These are phyloP conservation scores for Stigmatopora nigra DNA, from an alignment of 2,113 vertebrate species.

Conservation along the genomic window DNA sequence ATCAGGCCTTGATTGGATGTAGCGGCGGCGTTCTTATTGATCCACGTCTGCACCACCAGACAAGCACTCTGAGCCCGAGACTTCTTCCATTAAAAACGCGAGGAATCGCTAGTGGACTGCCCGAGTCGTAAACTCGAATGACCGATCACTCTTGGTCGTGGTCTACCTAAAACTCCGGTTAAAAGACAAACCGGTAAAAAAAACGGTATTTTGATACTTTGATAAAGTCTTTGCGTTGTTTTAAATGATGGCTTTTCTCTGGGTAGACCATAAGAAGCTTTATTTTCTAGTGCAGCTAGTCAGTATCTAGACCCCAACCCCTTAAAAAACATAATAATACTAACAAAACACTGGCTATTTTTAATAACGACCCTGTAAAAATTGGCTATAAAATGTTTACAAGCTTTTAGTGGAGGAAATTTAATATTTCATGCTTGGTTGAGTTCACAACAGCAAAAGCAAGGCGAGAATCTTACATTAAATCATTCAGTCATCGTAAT, in stretches of 20 bases:
- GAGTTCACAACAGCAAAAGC: too few species aligned
- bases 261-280: constrained; percentile 25
- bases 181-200: background rate
- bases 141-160: background rate
- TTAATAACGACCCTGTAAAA: too few species aligned
- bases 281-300: background rate
- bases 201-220: too few species aligned
- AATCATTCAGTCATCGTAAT: background rate
- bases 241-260: constrained; percentile 38
- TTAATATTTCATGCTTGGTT: too few species aligned
- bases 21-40: constrained; percentile 48
- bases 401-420: too few species aligned
- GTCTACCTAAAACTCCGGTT: too few species aligned
- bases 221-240: too few species aligned
- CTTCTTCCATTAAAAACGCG: constrained; percentile 56
- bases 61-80: constrained; percentile 36
- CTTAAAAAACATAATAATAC: background rate
- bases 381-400: too few species aligned
- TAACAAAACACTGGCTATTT: background rate
- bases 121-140: background rate
- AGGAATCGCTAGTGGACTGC: constrained; percentile 10
- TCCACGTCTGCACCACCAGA: constrained; percentile 37
- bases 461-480: background rate
- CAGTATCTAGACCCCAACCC: too few species aligned
- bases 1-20: constrained; percentile 60